These are phyloP conservation scores for Tenthredo scrophulariae DNA, from an alignment of 2,888 invertebrate species.

Conservation along the genomic window DNA sequence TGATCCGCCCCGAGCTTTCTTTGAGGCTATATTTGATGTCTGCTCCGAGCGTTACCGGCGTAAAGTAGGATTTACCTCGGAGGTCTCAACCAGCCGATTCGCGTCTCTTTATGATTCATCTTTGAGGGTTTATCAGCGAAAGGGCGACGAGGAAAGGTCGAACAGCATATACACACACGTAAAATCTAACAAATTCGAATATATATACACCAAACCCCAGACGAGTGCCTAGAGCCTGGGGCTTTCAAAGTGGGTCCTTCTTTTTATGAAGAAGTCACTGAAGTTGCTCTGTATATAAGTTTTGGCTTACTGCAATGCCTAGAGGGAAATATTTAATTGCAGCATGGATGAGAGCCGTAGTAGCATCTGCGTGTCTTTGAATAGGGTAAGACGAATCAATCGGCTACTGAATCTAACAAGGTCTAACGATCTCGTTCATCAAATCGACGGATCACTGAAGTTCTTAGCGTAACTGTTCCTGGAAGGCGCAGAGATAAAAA, in stretches of 20 bases:
- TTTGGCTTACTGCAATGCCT: conserved; percentile 16
- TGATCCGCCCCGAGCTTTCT: conserved; percentile 30
- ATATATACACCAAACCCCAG: neutral
- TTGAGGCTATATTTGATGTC: conserved; percentile 38
- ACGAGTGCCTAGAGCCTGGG: neutral
- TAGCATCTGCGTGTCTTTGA: neutral
- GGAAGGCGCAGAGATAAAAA: neutral
- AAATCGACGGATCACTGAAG: neutral
- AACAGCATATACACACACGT: conserved; percentile 5
- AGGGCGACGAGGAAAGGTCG: neutral
- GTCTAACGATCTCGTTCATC: neutral
- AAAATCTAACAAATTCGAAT: conserved; percentile 31
- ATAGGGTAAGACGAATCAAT: neutral
- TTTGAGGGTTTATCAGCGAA: conserved; percentile 44
- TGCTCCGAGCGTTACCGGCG: conserved; percentile 2
- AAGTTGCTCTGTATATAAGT: neutral
- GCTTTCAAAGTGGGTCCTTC: conserved; percentile 25
- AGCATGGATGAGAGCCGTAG: neutral
- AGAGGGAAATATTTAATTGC: conserved; percentile 16
- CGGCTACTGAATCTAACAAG: neutral
- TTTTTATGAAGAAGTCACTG: neutral
- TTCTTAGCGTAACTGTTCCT: neutral
- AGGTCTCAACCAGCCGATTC: conserved; percentile 16
- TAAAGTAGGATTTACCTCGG: conserved; percentile 37
- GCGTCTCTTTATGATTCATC: conserved; percentile 41